These are phyloP conservation scores for Hyles lineata DNA, from an alignment of 2,888 invertebrate genomes.

Conservation along the genomic window DNA sequence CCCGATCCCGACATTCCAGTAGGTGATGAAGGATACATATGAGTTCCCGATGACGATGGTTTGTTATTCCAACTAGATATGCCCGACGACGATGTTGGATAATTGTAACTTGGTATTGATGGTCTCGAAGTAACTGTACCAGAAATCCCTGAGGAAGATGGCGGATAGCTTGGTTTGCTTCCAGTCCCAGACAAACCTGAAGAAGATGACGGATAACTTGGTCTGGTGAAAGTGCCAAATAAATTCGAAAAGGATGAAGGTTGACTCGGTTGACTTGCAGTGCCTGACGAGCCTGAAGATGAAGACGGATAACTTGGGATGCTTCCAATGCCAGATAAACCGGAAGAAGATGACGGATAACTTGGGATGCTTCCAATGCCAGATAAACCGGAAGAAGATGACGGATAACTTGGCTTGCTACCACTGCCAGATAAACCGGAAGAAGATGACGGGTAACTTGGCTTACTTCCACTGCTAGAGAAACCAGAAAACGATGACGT, in stretches of 20 bases:
- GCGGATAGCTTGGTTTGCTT: conserved; percentile 17
- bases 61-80: background rate
- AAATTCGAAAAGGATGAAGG: background rate
- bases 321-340: background rate
- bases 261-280: background rate
- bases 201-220: background rate
- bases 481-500: background rate
- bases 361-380: background rate
- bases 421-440: background rate
- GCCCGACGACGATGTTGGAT: conserved; percentile 25
- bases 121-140: background rate
- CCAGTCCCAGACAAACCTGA: background rate
- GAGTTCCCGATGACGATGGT: conserved; percentile 1
- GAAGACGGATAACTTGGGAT: background rate
- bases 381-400: background rate
- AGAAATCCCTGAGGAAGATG: background rate
- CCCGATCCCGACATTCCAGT: conserved; percentile 24
- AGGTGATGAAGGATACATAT: conserved; percentile 1
- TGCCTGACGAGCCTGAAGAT: background rate
- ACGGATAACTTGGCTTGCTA: background rate
- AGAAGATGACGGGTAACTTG: background rate
- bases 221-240: background rate
- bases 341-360: background rate
- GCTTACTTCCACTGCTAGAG: background rate
- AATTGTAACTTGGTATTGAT: background rate